These are phyloP conservation scores for Macrobrachium nipponense DNA, from an alignment of 1,140 invertebrate species.

Conservation along the genomic window DNA sequence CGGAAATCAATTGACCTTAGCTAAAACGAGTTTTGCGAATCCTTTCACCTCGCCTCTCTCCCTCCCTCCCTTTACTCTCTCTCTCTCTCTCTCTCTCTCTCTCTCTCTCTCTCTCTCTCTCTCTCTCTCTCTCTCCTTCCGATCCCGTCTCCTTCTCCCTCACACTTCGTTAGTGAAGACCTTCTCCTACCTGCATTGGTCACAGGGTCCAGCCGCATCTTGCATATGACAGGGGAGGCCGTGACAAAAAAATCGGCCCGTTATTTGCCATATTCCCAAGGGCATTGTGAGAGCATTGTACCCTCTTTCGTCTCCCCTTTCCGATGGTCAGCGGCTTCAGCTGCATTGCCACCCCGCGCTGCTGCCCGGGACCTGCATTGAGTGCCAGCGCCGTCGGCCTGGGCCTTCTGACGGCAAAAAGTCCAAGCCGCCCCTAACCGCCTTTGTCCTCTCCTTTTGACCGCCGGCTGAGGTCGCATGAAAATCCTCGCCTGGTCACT, in stretches of 20 bases:
- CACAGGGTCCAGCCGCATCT: conserved; percentile 42
- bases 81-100: background rate
- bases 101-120: conserved; percentile 32
- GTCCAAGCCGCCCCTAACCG: conserved; percentile 37
- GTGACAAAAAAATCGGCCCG: conserved; percentile 56
- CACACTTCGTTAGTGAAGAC: background rate
- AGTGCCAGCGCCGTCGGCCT: conserved; percentile 51
- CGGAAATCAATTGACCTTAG: no score
- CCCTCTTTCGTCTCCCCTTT: conserved; percentile 31
- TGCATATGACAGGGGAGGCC: conserved; percentile 54
- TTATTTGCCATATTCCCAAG: conserved; percentile 58
- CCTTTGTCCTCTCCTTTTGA: conserved; percentile 40
- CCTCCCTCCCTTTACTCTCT: background rate
- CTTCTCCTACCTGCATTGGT: conserved; percentile 56
- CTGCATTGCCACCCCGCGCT: conserved; percentile 48
- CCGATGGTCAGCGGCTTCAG: conserved; percentile 52
- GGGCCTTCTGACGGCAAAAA: conserved; percentile 39
- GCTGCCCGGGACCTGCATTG: conserved; percentile 49
- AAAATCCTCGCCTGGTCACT: conserved; percentile 54
- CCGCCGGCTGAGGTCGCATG: conserved; percentile 18
- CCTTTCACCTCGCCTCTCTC: no score
- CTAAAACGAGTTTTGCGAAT: background rate
- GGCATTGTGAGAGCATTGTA: conserved; percentile 56
- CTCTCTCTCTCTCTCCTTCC: conserved; percentile 24
- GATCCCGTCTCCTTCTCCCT: conserved; percentile 5